Conservation (phyloP, 2,888 invertebrate genomes). For the Scaptomyza parva region DNA sequence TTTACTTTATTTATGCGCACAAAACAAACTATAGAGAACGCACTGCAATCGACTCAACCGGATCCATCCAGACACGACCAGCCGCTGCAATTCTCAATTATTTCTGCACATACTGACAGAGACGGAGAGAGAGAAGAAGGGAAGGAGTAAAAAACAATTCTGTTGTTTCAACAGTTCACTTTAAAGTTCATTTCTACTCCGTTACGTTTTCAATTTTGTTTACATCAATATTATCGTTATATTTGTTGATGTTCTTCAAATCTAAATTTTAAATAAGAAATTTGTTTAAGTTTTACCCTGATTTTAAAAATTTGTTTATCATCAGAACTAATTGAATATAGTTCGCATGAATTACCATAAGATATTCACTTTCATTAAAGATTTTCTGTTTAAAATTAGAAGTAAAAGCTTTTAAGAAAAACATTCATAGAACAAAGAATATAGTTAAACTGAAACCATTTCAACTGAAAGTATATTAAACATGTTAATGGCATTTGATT, state of each 20-base stretch:
- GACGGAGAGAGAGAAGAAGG: background rate
- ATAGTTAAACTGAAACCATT: background rate
- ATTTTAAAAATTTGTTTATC: background rate
- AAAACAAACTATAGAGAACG: constrained; percentile 59
- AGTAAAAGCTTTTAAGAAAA: background rate
- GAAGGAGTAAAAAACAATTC: constrained; percentile 19
- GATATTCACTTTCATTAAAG: background rate
- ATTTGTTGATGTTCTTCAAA: background rate
- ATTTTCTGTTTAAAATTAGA: background rate
- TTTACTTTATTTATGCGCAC: constrained; percentile 68
- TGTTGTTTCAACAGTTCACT: constrained; percentile 26
- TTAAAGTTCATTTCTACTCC: background rate
- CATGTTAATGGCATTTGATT: constrained; percentile 24
- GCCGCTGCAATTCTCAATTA: constrained; percentile 33
- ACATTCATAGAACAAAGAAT: background rate
- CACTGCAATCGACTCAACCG: constrained; percentile 32
- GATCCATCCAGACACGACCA: background rate
- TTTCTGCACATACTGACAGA: constrained; percentile 17
- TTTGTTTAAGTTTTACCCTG: background rate
- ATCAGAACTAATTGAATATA: background rate
- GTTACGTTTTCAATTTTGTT: background rate
- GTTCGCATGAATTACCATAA: background rate
- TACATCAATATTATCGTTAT: background rate
- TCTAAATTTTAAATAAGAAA: too few relatives aligned
- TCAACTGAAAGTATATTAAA: background rate